These are phyloP conservation scores for Heliconius nattereri DNA, from an alignment of 1,140 invertebrate species.

Conservation along the genomic window DNA sequence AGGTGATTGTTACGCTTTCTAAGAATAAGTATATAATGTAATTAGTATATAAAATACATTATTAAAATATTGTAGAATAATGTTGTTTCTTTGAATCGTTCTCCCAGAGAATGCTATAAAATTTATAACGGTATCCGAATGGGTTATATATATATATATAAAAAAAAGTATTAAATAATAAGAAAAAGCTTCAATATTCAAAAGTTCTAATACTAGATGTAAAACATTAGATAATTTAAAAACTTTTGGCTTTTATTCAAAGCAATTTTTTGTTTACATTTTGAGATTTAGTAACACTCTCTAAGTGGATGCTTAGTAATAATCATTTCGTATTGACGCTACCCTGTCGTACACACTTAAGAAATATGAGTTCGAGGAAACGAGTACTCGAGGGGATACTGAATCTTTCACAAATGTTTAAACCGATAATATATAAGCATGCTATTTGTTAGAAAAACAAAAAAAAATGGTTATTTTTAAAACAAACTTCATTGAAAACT, in stretches of 20 bases:
- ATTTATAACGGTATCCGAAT: not conserved
- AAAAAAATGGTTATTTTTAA: not conserved
- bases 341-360: not conserved
- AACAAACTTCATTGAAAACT: too few species aligned
- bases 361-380: not conserved
- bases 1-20: slow-evolving; percentile 28
- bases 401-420: not conserved
- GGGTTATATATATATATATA: not conserved
- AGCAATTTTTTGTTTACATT: not conserved
- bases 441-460: not conserved
- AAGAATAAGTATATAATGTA: slow-evolving; percentile 11
- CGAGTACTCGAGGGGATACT: not conserved
- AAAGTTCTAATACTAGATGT: too few species aligned
- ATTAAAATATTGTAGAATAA: slow-evolving; percentile 9
- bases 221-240: not conserved
- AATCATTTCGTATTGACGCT: slow-evolving; percentile 4
- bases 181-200: not conserved
- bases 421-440: not conserved
- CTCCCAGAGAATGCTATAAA: slow-evolving; percentile 14
- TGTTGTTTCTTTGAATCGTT: slow-evolving; percentile 13
- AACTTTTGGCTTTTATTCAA: not conserved
- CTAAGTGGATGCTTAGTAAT: slow-evolving; percentile 1
- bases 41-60: slow-evolving; percentile 16
- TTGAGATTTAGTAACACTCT: not conserved
- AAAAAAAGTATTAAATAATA: not conserved